These are phyloP conservation scores for Pavo muticus DNA, from an alignment of 2,113 vertebrate species.

Conservation along the genomic window DNA sequence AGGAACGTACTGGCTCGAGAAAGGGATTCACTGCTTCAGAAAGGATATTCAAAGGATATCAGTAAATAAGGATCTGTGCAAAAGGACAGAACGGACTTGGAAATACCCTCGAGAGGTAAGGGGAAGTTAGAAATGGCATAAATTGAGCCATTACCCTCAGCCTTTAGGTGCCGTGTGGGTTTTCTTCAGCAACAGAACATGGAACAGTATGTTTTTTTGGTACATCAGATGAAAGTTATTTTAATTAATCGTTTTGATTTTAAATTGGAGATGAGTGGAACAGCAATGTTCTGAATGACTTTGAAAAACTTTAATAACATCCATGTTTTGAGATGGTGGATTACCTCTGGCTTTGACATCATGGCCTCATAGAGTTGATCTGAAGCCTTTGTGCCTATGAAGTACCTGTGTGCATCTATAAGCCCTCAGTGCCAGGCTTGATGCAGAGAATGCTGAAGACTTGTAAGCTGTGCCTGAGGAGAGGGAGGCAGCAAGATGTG, in stretches of 20 bases:
- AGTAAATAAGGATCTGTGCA: not conserved
- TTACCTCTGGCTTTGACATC: not conserved
- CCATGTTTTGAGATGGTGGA: not conserved
- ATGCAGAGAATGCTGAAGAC: not conserved
- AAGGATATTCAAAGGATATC: not conserved
- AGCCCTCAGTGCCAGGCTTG: not conserved
- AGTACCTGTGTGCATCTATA: rapidly evolving
- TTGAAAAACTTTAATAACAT: not conserved
- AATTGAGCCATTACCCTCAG: not conserved
- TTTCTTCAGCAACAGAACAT: not conserved
- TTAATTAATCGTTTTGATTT: not conserved
- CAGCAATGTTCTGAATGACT: not conserved
- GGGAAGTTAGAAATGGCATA: not conserved
- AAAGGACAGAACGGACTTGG: not conserved
- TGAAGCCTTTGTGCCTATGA: not conserved
- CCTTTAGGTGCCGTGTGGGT: not conserved
- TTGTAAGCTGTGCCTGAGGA: not conserved
- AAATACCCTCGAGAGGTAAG: not conserved
- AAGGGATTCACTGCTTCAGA: not conserved
- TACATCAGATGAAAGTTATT: not conserved
- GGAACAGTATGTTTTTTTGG: not conserved
- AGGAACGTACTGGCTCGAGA: not conserved
- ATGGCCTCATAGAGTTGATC: not conserved
- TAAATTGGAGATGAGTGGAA: not conserved
- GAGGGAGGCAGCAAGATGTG: not conserved